Base-by-base conservation (phyloP, 1,140 invertebrate genomes). In the Arctopsyche grandis region DNA sequence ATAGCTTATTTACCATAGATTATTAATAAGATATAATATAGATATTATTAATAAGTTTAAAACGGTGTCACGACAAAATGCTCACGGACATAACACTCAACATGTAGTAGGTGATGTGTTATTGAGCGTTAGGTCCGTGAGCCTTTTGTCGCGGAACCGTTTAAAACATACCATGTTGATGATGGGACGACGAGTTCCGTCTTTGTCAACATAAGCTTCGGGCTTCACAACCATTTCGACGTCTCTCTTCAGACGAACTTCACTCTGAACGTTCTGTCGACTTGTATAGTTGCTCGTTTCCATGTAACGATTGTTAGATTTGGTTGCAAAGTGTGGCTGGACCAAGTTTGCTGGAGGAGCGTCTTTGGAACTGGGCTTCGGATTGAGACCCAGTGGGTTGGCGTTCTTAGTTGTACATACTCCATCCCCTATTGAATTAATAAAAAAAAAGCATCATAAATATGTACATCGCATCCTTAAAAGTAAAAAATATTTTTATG, bases 221-320 rank as follows among this genome's bases (percentile, higher is more conserved):
- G 94, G 90, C 75, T 91, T 91, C 14, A 96, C 90, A 7, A 95
- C 90, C 81, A 91, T 91, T 84, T 95, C 94, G 9, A 89, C 91
- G 82, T 95, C 92, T 83, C 95, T 87, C 85, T 90, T 92, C 21
- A 84, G 86, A 84, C 92, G 71, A 56, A 66, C 24, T 12, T 9
- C 21, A 66, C n/a, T 66, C 14, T 60, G 16, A 26, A 22, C 19
- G 12, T 5, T 66, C 21, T 12, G 9, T 66, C 14, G 22, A 66
- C 24, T 66, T 0, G 22, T 26, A 26, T 12, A 26, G 24, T 66
- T 66, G 9, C 9, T 66, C 10, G 0, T 26, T n/a, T 26, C 0
- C 22, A 9, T 22, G 24, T 66, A 10, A 22, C 24, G 21, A 12
- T 66, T 66, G 9, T 12, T 14, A 0, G 24, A 66, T 26, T 26